Evolutionary conservation across 2,797 vertebrate species (phyloP), one percentile per base, ranked within the genome.

Genomic region (Chromis chromis): DNA sequence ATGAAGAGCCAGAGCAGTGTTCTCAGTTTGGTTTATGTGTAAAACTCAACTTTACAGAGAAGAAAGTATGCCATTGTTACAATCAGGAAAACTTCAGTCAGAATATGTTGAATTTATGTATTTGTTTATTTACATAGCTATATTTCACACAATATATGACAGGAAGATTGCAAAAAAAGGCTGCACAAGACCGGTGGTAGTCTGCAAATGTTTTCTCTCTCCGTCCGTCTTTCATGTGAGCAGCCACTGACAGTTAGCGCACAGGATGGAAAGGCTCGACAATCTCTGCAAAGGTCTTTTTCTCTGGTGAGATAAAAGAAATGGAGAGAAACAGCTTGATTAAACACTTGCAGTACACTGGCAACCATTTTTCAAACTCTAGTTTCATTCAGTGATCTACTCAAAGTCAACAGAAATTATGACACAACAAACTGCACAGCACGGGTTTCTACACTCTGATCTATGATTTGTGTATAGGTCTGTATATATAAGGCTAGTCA

Each of bases 201-300:
- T 81, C 71, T 59, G 69, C 58, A 68, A 25, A 49, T 6, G 55
- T 53, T 25, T 25, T 57, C 31, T 27, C n/a, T 68, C 56, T 76
- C 1, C 6, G 59, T 69, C 10, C 6, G 6, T 57, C 50, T 46
- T 31, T 28, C 61, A 19, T 24, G 17, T 69, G 49, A 56, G 2
- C 57, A 56, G 59, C 31, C 10, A 14, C 13, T 4, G 55, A 76
- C n/a, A 25, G 65, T 96, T 91, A 99, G 84, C 94, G 96, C 24
- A 97, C 3, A 0, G 97, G 96, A 83, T 88, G 0, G 86, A 98
- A 99, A 10, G 95, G 91, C 81, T 98, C 96, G 48, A 95, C 48
- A 25, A 97, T 88, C 74, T 97, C 94, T 39, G 94, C 91, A 33
- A 95, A 93, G 12, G 83, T 96, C 87, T 81, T 97, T 85, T 91